Evolutionary conservation across 2,888 invertebrate genomes (phyloP).

Genomic region (Cantharis nigra): DNA sequence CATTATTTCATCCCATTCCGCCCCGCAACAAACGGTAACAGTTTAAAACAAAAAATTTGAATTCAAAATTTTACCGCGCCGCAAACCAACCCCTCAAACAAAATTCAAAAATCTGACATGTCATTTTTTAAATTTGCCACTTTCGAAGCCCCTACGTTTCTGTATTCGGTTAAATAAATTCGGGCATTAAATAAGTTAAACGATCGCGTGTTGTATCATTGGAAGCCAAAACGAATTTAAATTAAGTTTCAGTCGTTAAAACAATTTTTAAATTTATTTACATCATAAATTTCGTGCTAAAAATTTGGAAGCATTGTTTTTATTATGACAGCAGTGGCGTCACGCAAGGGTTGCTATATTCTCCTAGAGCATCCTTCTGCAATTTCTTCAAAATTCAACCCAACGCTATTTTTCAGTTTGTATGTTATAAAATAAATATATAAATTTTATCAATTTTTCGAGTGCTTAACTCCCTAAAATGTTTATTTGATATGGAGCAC

Average conservation of each 20-base stretch:
- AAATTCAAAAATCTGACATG: background rate
- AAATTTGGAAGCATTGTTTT: background rate
- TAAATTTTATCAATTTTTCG: background rate
- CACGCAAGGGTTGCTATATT: background rate
- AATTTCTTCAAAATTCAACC: background rate
- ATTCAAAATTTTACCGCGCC: background rate
- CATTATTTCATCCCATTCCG: background rate
- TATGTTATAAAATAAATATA: background rate
- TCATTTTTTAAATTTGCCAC: too few species aligned
- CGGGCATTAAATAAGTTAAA: background rate
- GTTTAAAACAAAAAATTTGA: background rate
- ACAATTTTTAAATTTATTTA: background rate
- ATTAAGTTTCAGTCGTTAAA: background rate
- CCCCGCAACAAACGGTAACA: background rate
- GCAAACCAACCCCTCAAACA: background rate
- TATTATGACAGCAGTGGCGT: background rate
- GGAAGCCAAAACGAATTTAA: constrained; percentile 3
- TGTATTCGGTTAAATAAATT: background rate
- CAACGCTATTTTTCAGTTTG: background rate
- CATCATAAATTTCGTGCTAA: background rate
- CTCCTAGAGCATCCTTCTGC: background rate
- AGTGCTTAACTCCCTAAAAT: background rate
- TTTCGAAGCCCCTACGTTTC: background rate
- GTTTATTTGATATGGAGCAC: background rate
- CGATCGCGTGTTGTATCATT: constrained; percentile 3